Evolutionary conservation across 92 coral and sea anemone species (phyloP).

Genomic region (Zoanthus sansibaricus): DNA sequence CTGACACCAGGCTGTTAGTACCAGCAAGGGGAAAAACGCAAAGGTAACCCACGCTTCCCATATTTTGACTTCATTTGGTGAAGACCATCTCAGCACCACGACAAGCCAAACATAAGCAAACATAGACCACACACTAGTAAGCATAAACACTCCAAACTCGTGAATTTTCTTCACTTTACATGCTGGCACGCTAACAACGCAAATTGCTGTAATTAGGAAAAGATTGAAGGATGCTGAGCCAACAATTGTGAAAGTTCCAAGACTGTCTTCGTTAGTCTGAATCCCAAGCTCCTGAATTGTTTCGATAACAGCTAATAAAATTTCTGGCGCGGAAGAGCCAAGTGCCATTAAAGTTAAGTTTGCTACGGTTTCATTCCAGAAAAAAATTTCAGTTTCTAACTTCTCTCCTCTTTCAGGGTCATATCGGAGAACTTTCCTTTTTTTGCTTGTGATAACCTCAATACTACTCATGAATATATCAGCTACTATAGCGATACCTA

Average conservation of each 20-base stretch:
- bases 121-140: conserved; percentile 86
- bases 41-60: conserved; percentile 91
- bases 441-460: conserved; percentile 89
- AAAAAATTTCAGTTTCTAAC: conserved; percentile 86
- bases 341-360: conserved; percentile 88
- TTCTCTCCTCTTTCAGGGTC: conserved; percentile 84
- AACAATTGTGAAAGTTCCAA: conserved; percentile 89
- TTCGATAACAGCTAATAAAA: conserved; percentile 82
- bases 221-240: conserved; percentile 93
- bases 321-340: conserved; percentile 92
- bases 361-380: conserved; percentile 93
- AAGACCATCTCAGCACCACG: conserved; percentile 72
- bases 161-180: conserved; percentile 77
- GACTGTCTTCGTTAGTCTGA: conserved; percentile 70
- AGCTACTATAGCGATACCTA: conserved; percentile 92
- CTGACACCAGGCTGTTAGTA: conserved; percentile 87
- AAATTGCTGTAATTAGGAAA: conserved; percentile 81
- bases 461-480: conserved; percentile 91
- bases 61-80: conserved; percentile 81
- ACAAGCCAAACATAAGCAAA: conserved; percentile 90
- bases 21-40: conserved; percentile 80
- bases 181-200: conserved; percentile 83
- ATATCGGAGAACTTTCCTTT: conserved; percentile 75
- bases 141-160: conserved; percentile 85
- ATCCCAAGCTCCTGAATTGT: conserved; percentile 72